Evolutionary conservation across 2,113 vertebrate genomes (phyloP).

Genomic region (Murina feae): DNA sequence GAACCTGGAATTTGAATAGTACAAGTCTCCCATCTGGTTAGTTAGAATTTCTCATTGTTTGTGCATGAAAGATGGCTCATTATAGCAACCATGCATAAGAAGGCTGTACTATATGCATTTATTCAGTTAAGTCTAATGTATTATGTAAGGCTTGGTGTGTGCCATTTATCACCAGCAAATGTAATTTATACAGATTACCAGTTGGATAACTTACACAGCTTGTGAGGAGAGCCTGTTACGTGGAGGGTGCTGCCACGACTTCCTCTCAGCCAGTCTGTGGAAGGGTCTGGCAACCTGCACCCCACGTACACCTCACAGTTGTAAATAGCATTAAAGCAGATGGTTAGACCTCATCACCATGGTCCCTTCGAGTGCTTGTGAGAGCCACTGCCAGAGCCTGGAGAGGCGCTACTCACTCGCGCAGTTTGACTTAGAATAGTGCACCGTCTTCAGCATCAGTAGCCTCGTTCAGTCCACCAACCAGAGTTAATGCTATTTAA

Average conservation of each 20-base stretch:
- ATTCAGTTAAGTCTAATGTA: slow-evolving; percentile 74
- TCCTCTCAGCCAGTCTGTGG: not conserved
- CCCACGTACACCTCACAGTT: not conserved
- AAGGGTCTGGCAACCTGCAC: not conserved
- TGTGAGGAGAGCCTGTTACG: slow-evolving; percentile 6
- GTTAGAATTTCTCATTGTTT: slow-evolving; percentile 69
- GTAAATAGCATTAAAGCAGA: not conserved
- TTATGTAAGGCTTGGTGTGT: slow-evolving; percentile 66
- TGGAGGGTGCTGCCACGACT: not conserved
- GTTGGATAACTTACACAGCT: slow-evolving; percentile 56
- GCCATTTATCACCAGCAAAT: slow-evolving; percentile 69
- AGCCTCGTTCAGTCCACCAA: not conserved
- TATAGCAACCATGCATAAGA: slow-evolving; percentile 68
- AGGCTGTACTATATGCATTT: slow-evolving; percentile 68
- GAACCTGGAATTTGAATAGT: slow-evolving; percentile 25
- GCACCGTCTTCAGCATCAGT: fast-evolving
- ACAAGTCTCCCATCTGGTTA: slow-evolving; percentile 49
- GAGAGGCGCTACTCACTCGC: not conserved
- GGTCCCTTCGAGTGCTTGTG: not conserved
- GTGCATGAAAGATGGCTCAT: slow-evolving; percentile 64
- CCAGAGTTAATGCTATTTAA: not conserved
- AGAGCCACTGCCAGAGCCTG: not conserved
- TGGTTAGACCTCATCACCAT: not conserved
- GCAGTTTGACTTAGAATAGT: not conserved
- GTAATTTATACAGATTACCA: slow-evolving; percentile 71